Evolutionary conservation across 2,113 vertebrate species (phyloP).

Genomic region (Geococcyx californianus): DNA sequence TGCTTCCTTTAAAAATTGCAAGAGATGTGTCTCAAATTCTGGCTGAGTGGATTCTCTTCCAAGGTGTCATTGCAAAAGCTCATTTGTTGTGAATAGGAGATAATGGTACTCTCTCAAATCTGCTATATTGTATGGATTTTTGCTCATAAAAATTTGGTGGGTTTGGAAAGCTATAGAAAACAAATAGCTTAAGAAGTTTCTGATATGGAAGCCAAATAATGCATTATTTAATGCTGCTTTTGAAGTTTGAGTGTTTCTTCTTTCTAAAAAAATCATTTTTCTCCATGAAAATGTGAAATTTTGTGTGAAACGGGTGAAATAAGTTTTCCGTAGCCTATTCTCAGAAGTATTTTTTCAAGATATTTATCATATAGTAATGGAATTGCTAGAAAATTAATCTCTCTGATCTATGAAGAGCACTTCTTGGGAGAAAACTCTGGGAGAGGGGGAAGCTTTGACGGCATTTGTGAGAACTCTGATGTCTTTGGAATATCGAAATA

Average conservation of each 20-base stretch:
- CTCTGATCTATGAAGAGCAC: background rate
- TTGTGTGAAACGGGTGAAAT: background rate
- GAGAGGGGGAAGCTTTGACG: background rate
- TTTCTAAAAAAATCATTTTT: background rate
- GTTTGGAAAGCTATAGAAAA: background rate
- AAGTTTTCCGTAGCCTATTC: background rate
- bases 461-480: background rate
- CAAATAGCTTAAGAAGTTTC: background rate
- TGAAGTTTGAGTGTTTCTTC: background rate
- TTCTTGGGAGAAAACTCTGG: background rate
- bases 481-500: background rate
- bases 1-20: background rate
- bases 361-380: background rate
- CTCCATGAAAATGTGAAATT: background rate
- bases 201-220: background rate
- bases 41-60: background rate
- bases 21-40: background rate
- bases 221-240: background rate
- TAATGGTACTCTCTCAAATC: background rate
- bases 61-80: background rate
- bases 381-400: background rate
- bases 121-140: background rate
- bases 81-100: background rate
- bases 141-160: background rate
- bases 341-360: background rate